phyloP scores from a whole-genome alignment of 2,888 invertebrate genomes.

The Megaustenia siamemsis region DNA sequence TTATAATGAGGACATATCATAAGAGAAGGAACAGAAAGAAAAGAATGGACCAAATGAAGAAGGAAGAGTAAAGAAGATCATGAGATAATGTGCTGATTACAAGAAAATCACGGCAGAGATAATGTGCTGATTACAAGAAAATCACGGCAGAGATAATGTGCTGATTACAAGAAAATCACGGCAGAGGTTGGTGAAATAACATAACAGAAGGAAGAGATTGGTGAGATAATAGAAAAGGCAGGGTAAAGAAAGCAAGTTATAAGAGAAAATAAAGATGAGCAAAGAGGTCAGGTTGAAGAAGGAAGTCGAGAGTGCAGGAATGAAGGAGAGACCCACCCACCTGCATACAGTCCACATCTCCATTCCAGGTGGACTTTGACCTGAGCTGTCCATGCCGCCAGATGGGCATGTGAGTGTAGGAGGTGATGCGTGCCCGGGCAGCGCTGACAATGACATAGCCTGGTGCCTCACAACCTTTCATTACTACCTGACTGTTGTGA shows the following conservation, averaged over 20 bases:
- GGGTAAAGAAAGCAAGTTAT: background rate
- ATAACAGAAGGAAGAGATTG: background rate
- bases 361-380: conserved; percentile 97
- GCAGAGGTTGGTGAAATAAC: background rate
- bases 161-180: background rate
- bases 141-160: background rate
- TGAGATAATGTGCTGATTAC: no score
- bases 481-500: conserved; percentile 92
- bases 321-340: conserved; percentile 64
- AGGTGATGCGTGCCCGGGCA: conserved; percentile 95
- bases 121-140: no score
- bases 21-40: no score
- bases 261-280: background rate
- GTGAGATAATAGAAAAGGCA: background rate
- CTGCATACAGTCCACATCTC: conserved; percentile 97
- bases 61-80: no score
- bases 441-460: conserved; percentile 98
- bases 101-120: no score
- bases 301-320: background rate
- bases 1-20: no score
- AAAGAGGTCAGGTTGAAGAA: background rate
- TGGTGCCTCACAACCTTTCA: conserved; percentile 97
- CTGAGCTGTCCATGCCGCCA: conserved; percentile 92
- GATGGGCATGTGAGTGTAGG: conserved; percentile 91
- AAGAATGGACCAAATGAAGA: no score